A percentile compares a stretch with the other conserved stretches of the same genome.
phyloP scores from a whole-genome alignment of 1,140 invertebrate genomes.

The Coboldia fuscipes region DNA sequence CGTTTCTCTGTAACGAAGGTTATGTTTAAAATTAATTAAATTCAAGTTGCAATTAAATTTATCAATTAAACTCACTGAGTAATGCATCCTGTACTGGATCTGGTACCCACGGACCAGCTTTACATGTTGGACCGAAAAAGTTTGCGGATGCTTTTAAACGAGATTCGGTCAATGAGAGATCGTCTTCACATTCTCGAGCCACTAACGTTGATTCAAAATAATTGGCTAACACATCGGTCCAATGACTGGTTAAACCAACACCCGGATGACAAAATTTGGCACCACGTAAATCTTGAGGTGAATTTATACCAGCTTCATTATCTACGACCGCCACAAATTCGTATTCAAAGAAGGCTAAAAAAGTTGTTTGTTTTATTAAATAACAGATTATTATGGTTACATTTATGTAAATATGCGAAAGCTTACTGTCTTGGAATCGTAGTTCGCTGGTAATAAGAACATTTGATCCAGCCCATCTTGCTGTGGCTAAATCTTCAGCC shows the following conservation, averaged over 20 bases:
- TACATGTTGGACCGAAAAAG: conserved; percentile 53
- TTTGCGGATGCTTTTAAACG: conserved; percentile 38
- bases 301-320: conserved; percentile 23
- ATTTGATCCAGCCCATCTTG: conserved; percentile 37
- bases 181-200: conserved; percentile 34
- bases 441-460: conserved; percentile 48
- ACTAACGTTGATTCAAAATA: conserved; percentile 51
- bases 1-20: conserved; percentile 27
- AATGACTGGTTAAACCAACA: conserved; percentile 35
- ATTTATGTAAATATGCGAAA: background rate
- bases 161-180: conserved; percentile 45
- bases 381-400: background rate
- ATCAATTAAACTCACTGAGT: conserved; percentile 30
- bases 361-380: background rate
- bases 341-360: conserved; percentile 33
- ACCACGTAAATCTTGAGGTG: conserved; percentile 34
- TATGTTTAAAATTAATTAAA: background rate
- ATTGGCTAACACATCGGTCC: conserved; percentile 39
- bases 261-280: conserved; percentile 56
- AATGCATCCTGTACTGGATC: conserved; percentile 35
- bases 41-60: background rate
- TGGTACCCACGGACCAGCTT: conserved; percentile 58
- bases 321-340: conserved; percentile 48
- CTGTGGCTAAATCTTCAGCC: conserved; percentile 57
- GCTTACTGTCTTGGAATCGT: conserved; percentile 24